Conservation (phyloP, 2,888 invertebrate genomes). For the Chrysolina haemoptera region DNA sequence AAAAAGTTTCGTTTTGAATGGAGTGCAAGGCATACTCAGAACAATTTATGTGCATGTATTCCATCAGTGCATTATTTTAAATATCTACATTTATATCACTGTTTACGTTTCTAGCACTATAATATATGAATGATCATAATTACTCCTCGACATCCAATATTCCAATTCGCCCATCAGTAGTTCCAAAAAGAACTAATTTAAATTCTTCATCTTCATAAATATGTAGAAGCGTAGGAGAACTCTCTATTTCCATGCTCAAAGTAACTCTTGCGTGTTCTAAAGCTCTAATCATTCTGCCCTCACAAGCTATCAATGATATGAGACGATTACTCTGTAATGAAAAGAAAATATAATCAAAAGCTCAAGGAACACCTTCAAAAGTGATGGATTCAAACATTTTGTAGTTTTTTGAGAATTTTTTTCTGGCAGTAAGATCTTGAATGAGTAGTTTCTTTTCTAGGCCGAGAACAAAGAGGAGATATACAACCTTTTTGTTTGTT, state of each 20-base stretch:
- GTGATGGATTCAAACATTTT: too few relatives aligned
- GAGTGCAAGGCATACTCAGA: too few relatives aligned
- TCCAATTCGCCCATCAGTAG: conserved; percentile 91
- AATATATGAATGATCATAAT: conserved; percentile 7
- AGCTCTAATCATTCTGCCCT: conserved; percentile 84
- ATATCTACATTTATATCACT: neutral
- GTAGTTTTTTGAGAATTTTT: too few relatives aligned
- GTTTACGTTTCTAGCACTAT: too few relatives aligned
- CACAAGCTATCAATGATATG: conserved; percentile 84
- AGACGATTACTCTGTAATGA: conserved; percentile 74
- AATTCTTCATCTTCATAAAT: conserved; percentile 81
- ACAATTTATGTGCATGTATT: too few relatives aligned
- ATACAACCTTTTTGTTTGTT: too few relatives aligned
- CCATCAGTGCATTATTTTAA: neutral
- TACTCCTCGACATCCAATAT: conserved; percentile 77
- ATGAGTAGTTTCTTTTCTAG: too few relatives aligned
- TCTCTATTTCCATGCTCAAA: conserved; percentile 72
- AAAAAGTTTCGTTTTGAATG: too few relatives aligned
- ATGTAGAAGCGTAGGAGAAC: conserved; percentile 75
- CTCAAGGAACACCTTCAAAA: too few relatives aligned
- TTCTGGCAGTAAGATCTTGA: too few relatives aligned
- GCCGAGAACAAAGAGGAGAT: too few relatives aligned
- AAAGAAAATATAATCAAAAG: neutral
- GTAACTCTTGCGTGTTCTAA: conserved; percentile 82
- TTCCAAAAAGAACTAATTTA: conserved; percentile 85